A percentile compares a stretch with the other conserved stretches of the same genome.
phyloP scores from a whole-genome alignment of 2,888 invertebrate species.

The Biston betularia region DNA sequence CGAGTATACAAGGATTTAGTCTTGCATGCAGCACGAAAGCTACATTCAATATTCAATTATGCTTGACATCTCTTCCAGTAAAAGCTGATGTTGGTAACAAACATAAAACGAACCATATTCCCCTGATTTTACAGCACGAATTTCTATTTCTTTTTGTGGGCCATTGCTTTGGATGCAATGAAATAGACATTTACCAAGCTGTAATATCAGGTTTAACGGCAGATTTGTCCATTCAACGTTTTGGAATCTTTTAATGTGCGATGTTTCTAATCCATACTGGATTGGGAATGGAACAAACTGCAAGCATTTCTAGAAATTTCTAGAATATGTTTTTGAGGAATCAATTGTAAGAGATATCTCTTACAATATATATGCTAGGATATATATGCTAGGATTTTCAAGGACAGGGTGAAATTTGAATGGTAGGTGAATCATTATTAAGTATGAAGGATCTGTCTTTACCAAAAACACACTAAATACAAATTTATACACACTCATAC shows the following conservation, averaged over 20 bases:
- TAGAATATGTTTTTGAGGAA: no score
- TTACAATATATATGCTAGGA: no score
- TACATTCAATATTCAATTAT: constrained; percentile 41
- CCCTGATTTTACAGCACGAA: constrained; percentile 4
- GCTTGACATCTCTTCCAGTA: constrained; percentile 28
- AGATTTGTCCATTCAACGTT: not conserved
- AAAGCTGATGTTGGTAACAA: constrained; percentile 19
- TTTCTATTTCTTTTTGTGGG: not conserved
- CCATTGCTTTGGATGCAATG: not conserved
- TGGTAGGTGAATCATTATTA: no score
- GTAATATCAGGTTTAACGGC: not conserved
- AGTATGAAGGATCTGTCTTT: no score
- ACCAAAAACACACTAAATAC: no score
- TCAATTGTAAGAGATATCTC: no score
- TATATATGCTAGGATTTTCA: no score
- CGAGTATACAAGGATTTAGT: not conserved
- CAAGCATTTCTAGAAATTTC: no score
- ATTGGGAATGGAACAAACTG: no score
- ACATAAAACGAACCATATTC: constrained; percentile 24
- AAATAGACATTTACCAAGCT: constrained; percentile 1
- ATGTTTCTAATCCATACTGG: no score
- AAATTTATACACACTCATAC: no score
- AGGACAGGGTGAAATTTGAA: no score
- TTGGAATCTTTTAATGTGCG: not conserved
- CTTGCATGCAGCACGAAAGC: constrained; percentile 1